Conservation (phyloP, 2,888 invertebrate species). For the Eurytoma californica region DNA sequence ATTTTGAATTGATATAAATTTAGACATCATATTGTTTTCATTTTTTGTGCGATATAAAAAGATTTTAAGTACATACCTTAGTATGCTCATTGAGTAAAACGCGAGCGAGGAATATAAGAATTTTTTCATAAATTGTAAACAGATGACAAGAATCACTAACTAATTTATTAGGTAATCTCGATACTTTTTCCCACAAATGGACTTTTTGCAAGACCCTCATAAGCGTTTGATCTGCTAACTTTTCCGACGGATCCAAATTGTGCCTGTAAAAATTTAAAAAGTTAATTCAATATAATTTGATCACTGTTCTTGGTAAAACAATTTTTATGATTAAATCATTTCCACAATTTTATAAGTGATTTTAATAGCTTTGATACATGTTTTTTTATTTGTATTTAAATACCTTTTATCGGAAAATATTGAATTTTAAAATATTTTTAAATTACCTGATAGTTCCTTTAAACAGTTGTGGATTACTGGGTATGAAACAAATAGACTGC, state of each 20-base stretch:
- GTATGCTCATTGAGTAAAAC: conserved; percentile 59
- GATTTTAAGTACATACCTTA: conserved; percentile 56
- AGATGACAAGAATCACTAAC: conserved; percentile 59
- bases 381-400: no score
- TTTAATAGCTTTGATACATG: no score
- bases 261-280: conserved; percentile 49
- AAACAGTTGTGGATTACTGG: conserved; percentile 61
- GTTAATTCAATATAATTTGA: not conserved
- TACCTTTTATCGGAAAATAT: no score
- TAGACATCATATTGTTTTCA: not conserved
- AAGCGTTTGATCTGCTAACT: conserved; percentile 57
- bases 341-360: no score
- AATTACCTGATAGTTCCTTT: conserved; percentile 61
- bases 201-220: conserved; percentile 62
- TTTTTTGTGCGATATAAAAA: not conserved
- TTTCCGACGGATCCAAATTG: conserved; percentile 61
- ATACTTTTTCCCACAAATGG: conserved; percentile 63
- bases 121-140: conserved; percentile 61
- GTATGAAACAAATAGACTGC: conserved; percentile 61
- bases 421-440: no score
- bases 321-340: no score
- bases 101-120: conserved; percentile 61
- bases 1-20: conserved; percentile 28
- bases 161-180: conserved; percentile 60
- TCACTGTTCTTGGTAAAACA: not conserved